Evolutionary conservation across 2,888 invertebrate genomes (phyloP), one percentile per base, ranked within the genome.

Genomic region (Eremobia ochroleuca): DNA sequence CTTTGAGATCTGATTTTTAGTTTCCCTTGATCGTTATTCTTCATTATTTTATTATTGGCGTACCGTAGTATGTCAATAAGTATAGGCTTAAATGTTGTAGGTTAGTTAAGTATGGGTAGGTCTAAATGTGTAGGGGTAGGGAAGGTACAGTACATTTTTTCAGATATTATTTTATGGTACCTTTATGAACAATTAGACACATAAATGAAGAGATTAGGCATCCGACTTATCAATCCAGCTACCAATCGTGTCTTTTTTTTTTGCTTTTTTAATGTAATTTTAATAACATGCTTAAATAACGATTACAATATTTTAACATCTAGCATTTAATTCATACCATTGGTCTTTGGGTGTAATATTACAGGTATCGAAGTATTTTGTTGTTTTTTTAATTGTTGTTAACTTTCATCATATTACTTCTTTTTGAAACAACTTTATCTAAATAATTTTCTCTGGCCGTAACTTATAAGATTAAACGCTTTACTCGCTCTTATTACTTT

Each of bases 261-360:
- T 43, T 28, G 0, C 0, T 76, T 82, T 83, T 82, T 77, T 65
- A 40, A 77, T 86, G 59, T 49, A n/a, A 75, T 85, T 88, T 85
- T 74, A 66, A 80, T 81, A 86, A 85, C 79, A 85, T 85, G 79
- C 76, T 75, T 89, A 82, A 74, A 74, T 88, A 85, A 87, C 76
- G 89, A 89, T 87, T 87, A 88, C 79, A 89, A 83, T 87, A 85
- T 77, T 83, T 79, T 82, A 75, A 85, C 64, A 87, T 77, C 78
- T 88, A 89, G 69, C 78, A 79, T 85, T 80, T 87, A 88, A 87
- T 89, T 88, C 87, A 75, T 85, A 87, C 90, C 85, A 79, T 88
- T 84, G 81, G 81, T 90, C 90, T 89, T 89, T 89, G 89, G 88
- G 85, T 79, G 73, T 82, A 74, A 67, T 79, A 68, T 73, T 77